phyloP scores from a whole-genome alignment of 2,888 invertebrate genomes.

The Ornithoptera priamus region DNA sequence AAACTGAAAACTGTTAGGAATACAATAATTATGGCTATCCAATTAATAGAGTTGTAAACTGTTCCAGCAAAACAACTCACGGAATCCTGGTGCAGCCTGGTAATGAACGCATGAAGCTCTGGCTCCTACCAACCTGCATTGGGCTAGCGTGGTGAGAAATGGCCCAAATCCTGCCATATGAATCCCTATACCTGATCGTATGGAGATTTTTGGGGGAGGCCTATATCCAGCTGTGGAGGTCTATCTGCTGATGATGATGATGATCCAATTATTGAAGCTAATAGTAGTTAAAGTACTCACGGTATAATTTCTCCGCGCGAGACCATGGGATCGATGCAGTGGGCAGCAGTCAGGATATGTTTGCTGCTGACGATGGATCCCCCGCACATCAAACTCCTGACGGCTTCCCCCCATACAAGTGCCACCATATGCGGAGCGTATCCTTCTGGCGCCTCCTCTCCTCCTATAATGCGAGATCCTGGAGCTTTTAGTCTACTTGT shows the following conservation, averaged over 20 bases:
- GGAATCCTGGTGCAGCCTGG: no score
- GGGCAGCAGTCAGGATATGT: constrained; percentile 44
- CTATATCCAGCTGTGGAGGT: background rate
- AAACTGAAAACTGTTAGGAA: no score
- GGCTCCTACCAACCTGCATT: no score
- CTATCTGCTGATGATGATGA: background rate
- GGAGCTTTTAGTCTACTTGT: background rate
- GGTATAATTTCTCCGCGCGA: constrained; percentile 34
- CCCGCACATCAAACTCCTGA: constrained; percentile 37
- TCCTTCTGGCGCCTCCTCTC: constrained; percentile 38
- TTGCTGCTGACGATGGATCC: constrained; percentile 36
- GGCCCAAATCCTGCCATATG: no score
- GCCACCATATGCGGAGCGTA: constrained; percentile 45
- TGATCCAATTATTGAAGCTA: no score
- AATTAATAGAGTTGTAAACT: no score
- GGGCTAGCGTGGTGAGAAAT: no score
- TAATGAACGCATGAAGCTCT: no score
- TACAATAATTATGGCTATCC: no score
- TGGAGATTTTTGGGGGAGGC: background rate
- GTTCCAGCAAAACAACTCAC: no score
- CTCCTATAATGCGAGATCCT: constrained; percentile 42
- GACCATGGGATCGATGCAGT: constrained; percentile 42
- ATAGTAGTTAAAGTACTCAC: constrained; percentile 28
- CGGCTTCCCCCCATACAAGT: constrained; percentile 36
- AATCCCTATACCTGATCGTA: no score